phyloP scores from a whole-genome alignment of 1,140 invertebrate genomes.

The Ladona fulva region DNA sequence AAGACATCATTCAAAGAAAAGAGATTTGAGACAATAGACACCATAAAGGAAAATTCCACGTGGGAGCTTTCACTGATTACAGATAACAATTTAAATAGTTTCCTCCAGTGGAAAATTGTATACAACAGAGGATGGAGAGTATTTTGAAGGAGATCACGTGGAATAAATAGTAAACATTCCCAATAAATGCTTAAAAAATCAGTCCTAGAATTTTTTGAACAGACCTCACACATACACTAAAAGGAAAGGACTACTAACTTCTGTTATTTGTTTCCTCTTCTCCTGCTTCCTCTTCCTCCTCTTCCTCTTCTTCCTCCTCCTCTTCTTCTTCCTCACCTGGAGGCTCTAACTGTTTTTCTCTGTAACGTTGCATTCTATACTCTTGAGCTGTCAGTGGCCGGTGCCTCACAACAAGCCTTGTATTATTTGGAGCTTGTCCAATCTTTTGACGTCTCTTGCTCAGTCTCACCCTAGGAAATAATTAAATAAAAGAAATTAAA shows the following conservation, averaged over 20 bases:
- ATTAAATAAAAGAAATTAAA: no score
- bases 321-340: conserved; percentile 67
- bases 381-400: conserved; percentile 77
- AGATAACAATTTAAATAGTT: no score
- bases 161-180: no score
- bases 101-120: no score
- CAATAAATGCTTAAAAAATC: no score
- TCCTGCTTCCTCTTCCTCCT: conserved; percentile 32
- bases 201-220: no score
- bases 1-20: no score
- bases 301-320: conserved; percentile 32
- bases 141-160: no score
- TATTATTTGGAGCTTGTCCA: conserved; percentile 64
- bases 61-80: no score
- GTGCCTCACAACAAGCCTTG: conserved; percentile 81
- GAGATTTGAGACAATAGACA: no score
- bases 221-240: neutral
- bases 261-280: neutral
- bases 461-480: conserved; percentile 59
- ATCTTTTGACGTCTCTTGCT: conserved; percentile 79
- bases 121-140: no score
- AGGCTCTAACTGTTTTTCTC: conserved; percentile 82
- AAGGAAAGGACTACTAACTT: neutral
- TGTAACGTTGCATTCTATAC: conserved; percentile 72
- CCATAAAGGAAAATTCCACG: no score